Conservation (phyloP, 2,797 vertebrate species). For the Euphonia xanthogaster region DNA sequence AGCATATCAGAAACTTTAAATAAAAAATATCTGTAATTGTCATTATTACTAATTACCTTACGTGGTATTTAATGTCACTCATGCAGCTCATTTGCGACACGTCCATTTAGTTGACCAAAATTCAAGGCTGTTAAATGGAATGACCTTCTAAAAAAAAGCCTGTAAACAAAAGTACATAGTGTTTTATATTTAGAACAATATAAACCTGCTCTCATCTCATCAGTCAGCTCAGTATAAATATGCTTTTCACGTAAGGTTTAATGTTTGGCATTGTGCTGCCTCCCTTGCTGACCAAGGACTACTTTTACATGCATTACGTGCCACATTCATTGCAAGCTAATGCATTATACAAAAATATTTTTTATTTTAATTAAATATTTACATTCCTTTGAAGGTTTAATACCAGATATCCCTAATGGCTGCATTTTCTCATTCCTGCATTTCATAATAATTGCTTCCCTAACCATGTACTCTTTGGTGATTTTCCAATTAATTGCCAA, state of each 20-base stretch:
- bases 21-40: background rate
- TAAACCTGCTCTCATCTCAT: background rate
- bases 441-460: slow-evolving; percentile 32
- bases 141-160: background rate
- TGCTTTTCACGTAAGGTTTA: background rate
- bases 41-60: background rate
- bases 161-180: background rate
- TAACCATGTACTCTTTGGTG: slow-evolving; percentile 41
- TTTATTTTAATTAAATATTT: slow-evolving; percentile 25
- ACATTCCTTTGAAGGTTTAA: slow-evolving; percentile 37
- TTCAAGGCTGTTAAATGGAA: background rate
- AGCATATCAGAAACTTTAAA: background rate
- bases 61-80: background rate
- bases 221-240: background rate
- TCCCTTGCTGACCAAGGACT: background rate
- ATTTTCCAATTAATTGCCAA: slow-evolving; percentile 52
- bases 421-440: slow-evolving; percentile 21
- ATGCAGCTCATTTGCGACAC: fast-evolving
- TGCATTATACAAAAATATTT: background rate
- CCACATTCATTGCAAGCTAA: background rate
- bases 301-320: background rate
- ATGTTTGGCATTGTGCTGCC: background rate
- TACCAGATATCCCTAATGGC: slow-evolving; percentile 25
- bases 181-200: background rate
- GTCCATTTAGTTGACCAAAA: background rate